A percentile compares a stretch with the other conserved stretches of the same genome.
Evolutionary conservation across 2,888 invertebrate species (phyloP).

Genomic region (Sphaerophoria rueppellii): DNA sequence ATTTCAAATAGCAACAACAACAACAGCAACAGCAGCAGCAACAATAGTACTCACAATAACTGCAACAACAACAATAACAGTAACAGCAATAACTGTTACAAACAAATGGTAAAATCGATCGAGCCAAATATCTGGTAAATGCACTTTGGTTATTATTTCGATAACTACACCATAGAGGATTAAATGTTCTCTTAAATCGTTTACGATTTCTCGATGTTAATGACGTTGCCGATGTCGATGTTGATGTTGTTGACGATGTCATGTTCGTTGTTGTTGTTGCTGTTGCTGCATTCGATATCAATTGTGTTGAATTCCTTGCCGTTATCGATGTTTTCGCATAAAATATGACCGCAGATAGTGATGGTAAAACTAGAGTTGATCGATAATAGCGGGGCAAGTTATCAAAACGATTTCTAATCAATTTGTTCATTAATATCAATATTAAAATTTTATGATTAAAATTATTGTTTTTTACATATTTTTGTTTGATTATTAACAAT

Average conservation of each 20-base stretch:
- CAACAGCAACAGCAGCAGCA: slow-evolving; percentile 42
- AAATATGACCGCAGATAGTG: slow-evolving; percentile 25
- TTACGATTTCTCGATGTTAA: slow-evolving; percentile 30
- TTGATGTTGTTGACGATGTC: background rate
- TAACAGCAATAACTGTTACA: slow-evolving; percentile 24
- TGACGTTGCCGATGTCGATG: background rate
- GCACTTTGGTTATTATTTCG: background rate
- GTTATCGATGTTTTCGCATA: slow-evolving; percentile 37
- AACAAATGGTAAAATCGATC: slow-evolving; percentile 13
- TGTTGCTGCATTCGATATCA: background rate
- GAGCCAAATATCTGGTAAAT: slow-evolving; percentile 23
- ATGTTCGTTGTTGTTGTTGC: background rate
- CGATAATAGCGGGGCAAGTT: background rate
- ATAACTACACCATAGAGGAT: slow-evolving; percentile 3
- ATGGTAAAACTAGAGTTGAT: slow-evolving; percentile 16
- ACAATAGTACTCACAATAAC: slow-evolving; percentile 8
- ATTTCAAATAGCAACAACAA: background rate
- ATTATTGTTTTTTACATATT: background rate
- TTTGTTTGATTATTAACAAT: slow-evolving; percentile 7
- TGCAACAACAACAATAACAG: slow-evolving; percentile 14
- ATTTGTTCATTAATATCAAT: slow-evolving; percentile 4
- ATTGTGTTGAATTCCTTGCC: background rate
- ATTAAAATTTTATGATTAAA: background rate
- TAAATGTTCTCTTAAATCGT: slow-evolving; percentile 51
- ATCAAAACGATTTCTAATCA: slow-evolving; percentile 23